Evolutionary conservation across 2,888 invertebrate species (phyloP).

Genomic region (Meliscaeva auricollis): DNA sequence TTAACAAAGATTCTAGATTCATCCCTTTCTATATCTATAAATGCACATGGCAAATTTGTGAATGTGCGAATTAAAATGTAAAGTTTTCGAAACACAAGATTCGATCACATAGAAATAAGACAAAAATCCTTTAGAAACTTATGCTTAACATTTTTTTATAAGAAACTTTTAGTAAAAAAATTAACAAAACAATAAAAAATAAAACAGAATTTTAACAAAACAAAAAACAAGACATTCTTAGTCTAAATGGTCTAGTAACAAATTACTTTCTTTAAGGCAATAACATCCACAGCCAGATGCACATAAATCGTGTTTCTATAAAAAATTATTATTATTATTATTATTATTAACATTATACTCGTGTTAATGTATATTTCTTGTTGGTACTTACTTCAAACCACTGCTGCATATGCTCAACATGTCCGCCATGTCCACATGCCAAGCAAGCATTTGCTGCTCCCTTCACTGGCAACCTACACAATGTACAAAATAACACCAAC

Average conservation of each 20-base stretch:
- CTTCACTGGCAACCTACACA: constrained; percentile 94
- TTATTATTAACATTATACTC: neutral
- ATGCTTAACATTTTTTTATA: too few relatives aligned
- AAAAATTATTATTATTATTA: constrained; percentile 30
- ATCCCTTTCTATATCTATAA: too few relatives aligned
- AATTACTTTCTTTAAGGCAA: constrained; percentile 90
- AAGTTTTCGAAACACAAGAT: too few relatives aligned
- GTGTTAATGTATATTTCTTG: neutral
- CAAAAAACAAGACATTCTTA: constrained; percentile 40
- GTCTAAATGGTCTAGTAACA: constrained; percentile 79
- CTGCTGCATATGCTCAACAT: constrained; percentile 91
- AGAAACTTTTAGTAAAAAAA: constrained; percentile 36
- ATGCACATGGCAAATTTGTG: too few relatives aligned
- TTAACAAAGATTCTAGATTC: too few relatives aligned
- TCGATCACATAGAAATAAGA: too few relatives aligned
- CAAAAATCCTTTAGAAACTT: too few relatives aligned
- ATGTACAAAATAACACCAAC: constrained; percentile 90
- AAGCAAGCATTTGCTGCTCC: constrained; percentile 94
- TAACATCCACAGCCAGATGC: constrained; percentile 97
- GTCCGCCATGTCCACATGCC: constrained; percentile 97
- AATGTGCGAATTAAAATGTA: too few relatives aligned
- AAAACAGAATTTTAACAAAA: neutral
- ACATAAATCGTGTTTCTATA: constrained; percentile 89
- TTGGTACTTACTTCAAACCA: constrained; percentile 89
- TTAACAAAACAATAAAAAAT: constrained; percentile 32